Percentiles rank a stretch among this genome's conserved stretches.
Conservation (phyloP, 92 coral and sea anemone species). For the Porites evermanni region DNA sequence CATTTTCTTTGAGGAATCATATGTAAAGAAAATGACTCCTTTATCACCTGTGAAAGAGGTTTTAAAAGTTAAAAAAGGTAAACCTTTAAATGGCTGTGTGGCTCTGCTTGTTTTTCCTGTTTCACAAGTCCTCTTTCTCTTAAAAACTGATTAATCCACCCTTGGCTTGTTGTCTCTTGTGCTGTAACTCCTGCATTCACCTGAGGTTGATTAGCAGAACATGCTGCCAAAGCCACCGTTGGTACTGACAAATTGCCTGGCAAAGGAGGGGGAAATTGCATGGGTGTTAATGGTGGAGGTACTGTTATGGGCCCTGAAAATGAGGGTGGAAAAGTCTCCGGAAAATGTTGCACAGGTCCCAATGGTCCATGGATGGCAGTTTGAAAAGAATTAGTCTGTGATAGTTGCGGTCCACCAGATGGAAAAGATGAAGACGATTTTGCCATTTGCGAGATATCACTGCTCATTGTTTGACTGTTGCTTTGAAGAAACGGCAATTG, state of each 20-base stretch:
- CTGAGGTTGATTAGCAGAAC: background rate
- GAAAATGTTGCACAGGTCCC: background rate
- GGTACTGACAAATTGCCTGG: conserved; percentile 2
- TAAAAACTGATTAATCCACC: conserved; percentile 67
- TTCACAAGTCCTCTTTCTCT: conserved; percentile 49
- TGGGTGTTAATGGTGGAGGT: conserved; percentile 22
- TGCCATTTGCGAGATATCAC: background rate
- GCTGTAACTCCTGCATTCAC: background rate
- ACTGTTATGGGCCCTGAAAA: conserved; percentile 23
- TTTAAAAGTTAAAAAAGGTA: background rate
- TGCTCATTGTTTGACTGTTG: conserved; percentile 7
- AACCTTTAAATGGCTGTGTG: conserved; percentile 21
- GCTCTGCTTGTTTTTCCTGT: background rate
- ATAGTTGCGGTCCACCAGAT: background rate
- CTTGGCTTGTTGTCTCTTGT: conserved; percentile 32
- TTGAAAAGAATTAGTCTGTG: conserved; percentile 11
- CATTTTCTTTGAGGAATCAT: too few relatives aligned
- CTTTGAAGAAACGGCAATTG: conserved; percentile 13
- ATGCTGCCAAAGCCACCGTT: background rate
- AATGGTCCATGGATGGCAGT: background rate
- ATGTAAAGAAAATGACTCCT: too few relatives aligned
- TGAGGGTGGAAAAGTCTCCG: background rate
- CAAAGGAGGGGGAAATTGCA: conserved; percentile 20
- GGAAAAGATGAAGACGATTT: conserved; percentile 5
- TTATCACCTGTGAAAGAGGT: background rate